Evolutionary conservation across 2,888 invertebrate genomes (phyloP), one percentile per base, ranked within the genome.

Genomic region (Ptycholaimellus sp.): DNA sequence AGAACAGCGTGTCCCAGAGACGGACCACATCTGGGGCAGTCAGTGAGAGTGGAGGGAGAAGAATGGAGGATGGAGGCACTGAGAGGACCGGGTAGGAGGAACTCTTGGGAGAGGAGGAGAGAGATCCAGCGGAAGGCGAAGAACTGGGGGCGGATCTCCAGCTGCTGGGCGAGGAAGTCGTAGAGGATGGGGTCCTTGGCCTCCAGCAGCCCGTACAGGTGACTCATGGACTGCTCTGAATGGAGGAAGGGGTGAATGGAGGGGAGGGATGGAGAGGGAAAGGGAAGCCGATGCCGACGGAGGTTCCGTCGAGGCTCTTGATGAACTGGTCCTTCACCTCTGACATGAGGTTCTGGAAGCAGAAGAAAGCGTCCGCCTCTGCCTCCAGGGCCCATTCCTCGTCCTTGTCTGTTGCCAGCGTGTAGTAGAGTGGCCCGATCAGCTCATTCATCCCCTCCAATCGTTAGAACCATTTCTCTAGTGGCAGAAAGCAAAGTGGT

Each of bases 371-470:
- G 58, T 96, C 96, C 0, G 90, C 80, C 59, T 96, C 96, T 0
- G 93, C 93, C 59, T 76, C 68, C 54, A 75, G 85, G 78, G 78
- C 69, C 67, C 72, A 79, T 35, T 72, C 69, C 21, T 67, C 59
- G 58, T 81, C 72, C 0, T 77, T 71, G 64, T 93, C 83, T 18
- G 74, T 76, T 6, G 93, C 90, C 61, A 96, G 82, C 0, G 82
- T 76, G 61, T 87, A 85, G 64, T 96, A 96, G 52, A 96, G 82
- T 6, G 93, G 93, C 1, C 90, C 96, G 31, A 96, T 74, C 50
- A 96, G 85, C 64, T 99, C 96, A 64, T 96, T 96, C 93, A 99
- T 96, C 37, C 96, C 96, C 65, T 93, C 80, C 1, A 82, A 81
- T 56, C n/a, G n/a, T n/a, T n/a, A n/a, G n/a, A n/a, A n/a, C n/a